These are phyloP conservation scores for Puntigrus tetrazona DNA, from an alignment of 2,113 vertebrate genomes.

Conservation along the genomic window DNA sequence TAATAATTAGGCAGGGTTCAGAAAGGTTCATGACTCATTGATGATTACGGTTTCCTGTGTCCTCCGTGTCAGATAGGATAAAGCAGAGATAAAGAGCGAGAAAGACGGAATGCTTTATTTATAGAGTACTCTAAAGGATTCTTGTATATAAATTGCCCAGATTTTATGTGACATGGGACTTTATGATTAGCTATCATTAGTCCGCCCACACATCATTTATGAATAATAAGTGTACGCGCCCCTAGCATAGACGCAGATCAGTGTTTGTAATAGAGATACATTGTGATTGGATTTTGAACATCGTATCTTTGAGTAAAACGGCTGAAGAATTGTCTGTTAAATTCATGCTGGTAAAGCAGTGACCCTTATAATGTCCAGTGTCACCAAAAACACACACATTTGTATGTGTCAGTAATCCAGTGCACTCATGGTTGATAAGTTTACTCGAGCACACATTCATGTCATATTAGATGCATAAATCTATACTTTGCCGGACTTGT, in stretches of 20 bases:
- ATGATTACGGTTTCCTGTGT: not conserved
- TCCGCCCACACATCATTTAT: slow-evolving; percentile 37
- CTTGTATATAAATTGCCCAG: slow-evolving; percentile 30
- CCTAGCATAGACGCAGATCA: slow-evolving; percentile 17
- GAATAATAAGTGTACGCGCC: slow-evolving; percentile 17
- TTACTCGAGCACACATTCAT: not conserved
- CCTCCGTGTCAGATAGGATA: not conserved
- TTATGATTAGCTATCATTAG: slow-evolving; percentile 37
- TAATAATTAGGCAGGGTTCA: slow-evolving; percentile 34
- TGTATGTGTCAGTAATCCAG: not conserved
- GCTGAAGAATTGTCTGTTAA: not conserved
- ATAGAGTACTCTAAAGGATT: slow-evolving; percentile 17
- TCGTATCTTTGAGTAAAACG: slow-evolving; percentile 9
- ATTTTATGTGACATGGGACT: slow-evolving; percentile 36
- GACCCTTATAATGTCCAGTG: not conserved
- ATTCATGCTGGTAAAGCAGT: not conserved
- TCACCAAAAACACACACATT: not conserved
- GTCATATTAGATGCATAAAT: not conserved
- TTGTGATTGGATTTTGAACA: slow-evolving; percentile 12
- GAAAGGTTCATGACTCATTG: slow-evolving; percentile 14
- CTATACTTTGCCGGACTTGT: not conserved
- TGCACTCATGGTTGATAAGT: not conserved
- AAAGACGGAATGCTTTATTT: slow-evolving; percentile 25
- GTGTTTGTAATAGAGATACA: slow-evolving; percentile 26
- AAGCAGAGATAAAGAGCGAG: not conserved